Base-by-base conservation (phyloP, 64 coral and sea anemone species). In the Acropora yongei region DNA sequence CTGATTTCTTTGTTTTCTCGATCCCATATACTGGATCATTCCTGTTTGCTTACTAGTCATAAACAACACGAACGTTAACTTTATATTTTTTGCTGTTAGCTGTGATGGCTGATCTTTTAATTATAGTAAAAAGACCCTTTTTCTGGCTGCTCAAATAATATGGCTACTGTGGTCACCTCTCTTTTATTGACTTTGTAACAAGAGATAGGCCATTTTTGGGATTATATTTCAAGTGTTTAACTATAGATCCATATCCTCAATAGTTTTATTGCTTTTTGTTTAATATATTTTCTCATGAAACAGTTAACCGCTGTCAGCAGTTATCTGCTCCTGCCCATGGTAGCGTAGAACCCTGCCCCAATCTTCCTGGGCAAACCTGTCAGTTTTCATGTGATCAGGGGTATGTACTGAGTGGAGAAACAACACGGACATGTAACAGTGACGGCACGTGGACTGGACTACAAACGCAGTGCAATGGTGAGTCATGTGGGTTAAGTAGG, bases 381-480 rank as follows among this genome's bases (percentile, higher is more conserved):
- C 84, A 78, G 40, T 53, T 93, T 7, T 79, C 91, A 14, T 93
- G 91, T 93, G 61, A 93, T 14, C 49, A 12, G 47, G 91, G 83
- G 2, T 93, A 87, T 67, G n/a, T 53, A 42, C 30, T 93, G 57
- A 76, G 39, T 39, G 91, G 91, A 43, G 43, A 75, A 9, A 1
- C 53, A 46, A 87, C 43, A 12, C 76, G 84, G 48, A 84, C 20
- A 20, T 93, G 91, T 55, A 68, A 42, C 18, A 74, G 17, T 74
- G 67, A 80, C 39, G 91, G 91, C 16, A 44, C 83, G 5, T 93
- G 91, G 91, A 87, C 65, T 20, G 91, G 73, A 30, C 66, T 41
- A 67, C 76, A 87, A 68, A 60, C 91, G 39, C 45, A 63, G 8
- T 93, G 91, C 14, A 87, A 78, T 69, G 84, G 91, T 93, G 8